Evolutionary conservation across 2,888 invertebrate genomes (phyloP).

Genomic region (Drosophila diplacantha): DNA sequence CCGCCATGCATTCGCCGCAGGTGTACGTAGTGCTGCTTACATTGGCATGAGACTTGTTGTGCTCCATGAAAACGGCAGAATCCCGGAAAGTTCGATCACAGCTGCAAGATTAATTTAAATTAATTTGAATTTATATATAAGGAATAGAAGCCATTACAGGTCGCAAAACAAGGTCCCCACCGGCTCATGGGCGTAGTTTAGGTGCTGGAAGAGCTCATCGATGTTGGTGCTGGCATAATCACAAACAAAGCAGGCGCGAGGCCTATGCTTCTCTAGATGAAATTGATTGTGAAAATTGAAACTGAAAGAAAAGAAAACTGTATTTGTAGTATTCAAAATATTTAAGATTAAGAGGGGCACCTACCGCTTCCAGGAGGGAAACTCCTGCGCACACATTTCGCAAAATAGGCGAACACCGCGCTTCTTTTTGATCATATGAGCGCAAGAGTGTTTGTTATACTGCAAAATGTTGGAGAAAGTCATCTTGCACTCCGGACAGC

Average conservation of each 20-base stretch:
- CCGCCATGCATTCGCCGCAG: slow-evolving; percentile 45
- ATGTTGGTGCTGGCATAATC: slow-evolving; percentile 65
- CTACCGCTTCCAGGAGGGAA: slow-evolving; percentile 75
- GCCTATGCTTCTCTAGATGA: slow-evolving; percentile 72
- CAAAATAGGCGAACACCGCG: slow-evolving; percentile 64
- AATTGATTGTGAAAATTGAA: slow-evolving; percentile 76
- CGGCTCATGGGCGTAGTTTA: slow-evolving; percentile 73
- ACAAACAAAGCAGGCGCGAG: slow-evolving; percentile 74
- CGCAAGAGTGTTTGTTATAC: slow-evolving; percentile 76
- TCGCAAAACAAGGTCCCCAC: slow-evolving; percentile 55
- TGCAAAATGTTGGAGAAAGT: slow-evolving; percentile 70
- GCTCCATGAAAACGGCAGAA: slow-evolving; percentile 54
- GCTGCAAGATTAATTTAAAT: slow-evolving; percentile 39
- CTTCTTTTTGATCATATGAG: slow-evolving; percentile 60
- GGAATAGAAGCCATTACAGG: slow-evolving; percentile 55
- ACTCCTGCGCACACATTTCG: slow-evolving; percentile 64
- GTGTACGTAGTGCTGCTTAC: slow-evolving; percentile 49
- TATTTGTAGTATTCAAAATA: not conserved
- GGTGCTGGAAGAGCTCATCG: slow-evolving; percentile 74
- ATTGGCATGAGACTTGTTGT: slow-evolving; percentile 58
- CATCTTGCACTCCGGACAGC: slow-evolving; percentile 71
- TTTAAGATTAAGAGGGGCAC: no score
- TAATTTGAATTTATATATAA: not conserved
- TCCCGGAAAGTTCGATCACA: slow-evolving; percentile 72
- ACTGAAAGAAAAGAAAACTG: slow-evolving; percentile 44